These are phyloP conservation scores for Labrus mixtus DNA, from an alignment of 2,113 vertebrate species.

Conservation along the genomic window DNA sequence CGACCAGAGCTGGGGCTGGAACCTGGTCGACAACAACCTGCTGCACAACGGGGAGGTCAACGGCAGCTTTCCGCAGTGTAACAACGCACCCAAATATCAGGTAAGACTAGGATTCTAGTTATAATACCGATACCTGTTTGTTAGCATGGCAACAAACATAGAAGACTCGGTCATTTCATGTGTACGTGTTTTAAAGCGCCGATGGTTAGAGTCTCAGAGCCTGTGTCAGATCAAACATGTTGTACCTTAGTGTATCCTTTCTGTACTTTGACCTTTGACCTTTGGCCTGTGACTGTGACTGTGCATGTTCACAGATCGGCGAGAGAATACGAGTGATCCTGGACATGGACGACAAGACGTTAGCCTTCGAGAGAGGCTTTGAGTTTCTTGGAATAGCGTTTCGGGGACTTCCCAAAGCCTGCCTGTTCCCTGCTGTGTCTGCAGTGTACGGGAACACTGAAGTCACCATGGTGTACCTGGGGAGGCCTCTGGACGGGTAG, in stretches of 20 bases:
- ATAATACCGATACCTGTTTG: background rate
- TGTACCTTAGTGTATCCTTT: too few species aligned
- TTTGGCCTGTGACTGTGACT: background rate
- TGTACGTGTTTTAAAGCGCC: too few species aligned
- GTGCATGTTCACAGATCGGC: constrained; percentile 89
- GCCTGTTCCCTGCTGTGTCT: constrained; percentile 97
- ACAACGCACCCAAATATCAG: constrained; percentile 99
- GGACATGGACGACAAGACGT: constrained; percentile 99
- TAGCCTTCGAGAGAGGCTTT: constrained; percentile 98
- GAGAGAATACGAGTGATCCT: constrained; percentile 98
- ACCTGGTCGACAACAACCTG: constrained; percentile 98
- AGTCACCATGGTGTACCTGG: constrained; percentile 99
- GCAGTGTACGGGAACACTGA: constrained; percentile 99
- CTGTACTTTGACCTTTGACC: too few species aligned
- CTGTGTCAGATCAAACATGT: too few species aligned
- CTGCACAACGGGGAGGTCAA: constrained; percentile 98
- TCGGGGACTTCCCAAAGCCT: constrained; percentile 95
- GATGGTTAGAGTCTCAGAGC: too few species aligned
- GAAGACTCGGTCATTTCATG: too few species aligned
- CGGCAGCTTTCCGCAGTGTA: constrained; percentile 98
- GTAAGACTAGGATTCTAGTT: constrained; percentile 69
- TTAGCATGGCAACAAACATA: too few species aligned
- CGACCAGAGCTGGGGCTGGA: constrained; percentile 99
- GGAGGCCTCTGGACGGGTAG: constrained; percentile 97
- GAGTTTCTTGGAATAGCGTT: constrained; percentile 98